Conservation (phyloP, 2,888 invertebrate species). For the Ophion ellenae region DNA sequence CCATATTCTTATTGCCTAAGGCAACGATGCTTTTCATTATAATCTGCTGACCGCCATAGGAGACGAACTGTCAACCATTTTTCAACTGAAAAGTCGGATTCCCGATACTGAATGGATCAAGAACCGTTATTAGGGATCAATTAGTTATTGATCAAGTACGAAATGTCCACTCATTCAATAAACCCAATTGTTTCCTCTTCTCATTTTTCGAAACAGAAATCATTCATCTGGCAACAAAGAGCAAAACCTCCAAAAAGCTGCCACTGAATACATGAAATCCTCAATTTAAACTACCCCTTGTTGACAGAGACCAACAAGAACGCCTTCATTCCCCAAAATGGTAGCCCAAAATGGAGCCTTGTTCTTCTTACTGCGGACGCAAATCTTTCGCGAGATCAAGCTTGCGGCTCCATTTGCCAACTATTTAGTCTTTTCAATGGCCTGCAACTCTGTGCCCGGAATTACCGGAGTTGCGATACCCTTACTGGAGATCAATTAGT, state of each 20-base stretch:
- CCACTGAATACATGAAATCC: background rate
- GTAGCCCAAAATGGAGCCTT: background rate
- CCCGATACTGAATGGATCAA: too few species aligned
- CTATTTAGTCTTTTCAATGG: background rate
- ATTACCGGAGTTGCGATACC: conserved; percentile 21
- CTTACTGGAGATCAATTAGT: background rate
- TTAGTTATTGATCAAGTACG: too few species aligned
- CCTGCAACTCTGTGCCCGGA: background rate
- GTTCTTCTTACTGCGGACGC: background rate
- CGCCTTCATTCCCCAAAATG: background rate
- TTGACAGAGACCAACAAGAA: background rate
- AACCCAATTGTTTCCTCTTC: too few species aligned
- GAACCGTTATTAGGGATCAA: too few species aligned
- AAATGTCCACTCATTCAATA: too few species aligned
- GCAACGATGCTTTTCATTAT: background rate
- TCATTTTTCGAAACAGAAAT: too few species aligned
- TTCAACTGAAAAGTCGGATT: background rate
- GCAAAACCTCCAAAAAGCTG: background rate
- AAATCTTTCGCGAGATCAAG: background rate
- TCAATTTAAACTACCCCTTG: background rate
- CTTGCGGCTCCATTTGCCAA: background rate
- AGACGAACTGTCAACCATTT: background rate
- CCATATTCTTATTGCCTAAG: background rate
- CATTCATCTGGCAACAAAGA: background rate
- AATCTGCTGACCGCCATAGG: background rate